Conservation (phyloP, 2,888 invertebrate species). For the Lasioglossum figueresi region DNA sequence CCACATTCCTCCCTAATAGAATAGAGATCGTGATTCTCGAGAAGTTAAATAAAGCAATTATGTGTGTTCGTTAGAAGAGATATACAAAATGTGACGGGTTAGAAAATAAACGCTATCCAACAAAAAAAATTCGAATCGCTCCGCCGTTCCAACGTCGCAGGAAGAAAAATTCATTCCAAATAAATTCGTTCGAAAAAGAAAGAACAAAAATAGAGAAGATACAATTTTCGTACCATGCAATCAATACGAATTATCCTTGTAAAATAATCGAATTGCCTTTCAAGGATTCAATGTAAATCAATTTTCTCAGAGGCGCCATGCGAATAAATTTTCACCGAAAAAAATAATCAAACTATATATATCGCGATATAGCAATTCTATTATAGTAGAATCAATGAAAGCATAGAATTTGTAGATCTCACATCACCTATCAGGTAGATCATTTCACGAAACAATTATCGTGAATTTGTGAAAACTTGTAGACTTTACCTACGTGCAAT, state of each 20-base stretch:
- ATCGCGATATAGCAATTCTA: conserved; percentile 42
- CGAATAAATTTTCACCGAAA: conserved; percentile 26
- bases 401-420: neutral
- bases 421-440: neutral
- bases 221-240: conserved; percentile 16
- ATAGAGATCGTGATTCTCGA: conserved; percentile 55
- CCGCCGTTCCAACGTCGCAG: conserved; percentile 12
- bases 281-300: conserved; percentile 24
- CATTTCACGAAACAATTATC: neutral
- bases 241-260: conserved; percentile 25
- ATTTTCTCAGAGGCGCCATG: conserved; percentile 2
- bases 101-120: conserved; percentile 39
- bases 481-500: neutral
- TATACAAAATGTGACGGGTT: conserved; percentile 60
- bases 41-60: conserved; percentile 47
- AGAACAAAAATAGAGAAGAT: neutral
- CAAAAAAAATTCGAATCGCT: conserved; percentile 15
- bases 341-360: conserved; percentile 19
- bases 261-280: conserved; percentile 37
- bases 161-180: conserved; percentile 29
- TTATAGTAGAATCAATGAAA: conserved; percentile 25
- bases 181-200: conserved; percentile 30
- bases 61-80: conserved; percentile 33
- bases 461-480: neutral
- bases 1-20: conserved; percentile 50